Base-by-base conservation (phyloP, 2,888 invertebrate genomes). In the Himalopsyche tibetana region DNA sequence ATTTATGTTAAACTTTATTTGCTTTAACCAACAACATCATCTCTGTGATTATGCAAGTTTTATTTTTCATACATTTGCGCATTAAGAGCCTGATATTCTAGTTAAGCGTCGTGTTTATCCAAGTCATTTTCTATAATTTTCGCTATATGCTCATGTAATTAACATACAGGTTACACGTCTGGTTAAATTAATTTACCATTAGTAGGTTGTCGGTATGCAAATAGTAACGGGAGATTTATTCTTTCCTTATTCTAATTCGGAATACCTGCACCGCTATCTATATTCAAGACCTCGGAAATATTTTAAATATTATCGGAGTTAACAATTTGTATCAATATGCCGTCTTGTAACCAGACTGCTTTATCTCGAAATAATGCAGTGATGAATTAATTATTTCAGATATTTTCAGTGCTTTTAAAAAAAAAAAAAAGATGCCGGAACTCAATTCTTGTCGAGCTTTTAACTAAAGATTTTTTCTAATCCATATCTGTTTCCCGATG, bases 41-140 rank as follows among this genome's bases (percentile, higher is more conserved):
- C 74, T 11, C 0, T 6, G 4, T 38, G 36, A 74, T 74, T 74
- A 74, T 38, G 12, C 38, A 74, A 74, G 4, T 5, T 36, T 74
- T 74, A 38, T 74, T 74, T 74, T 74, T 36, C 74, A 74, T 74
- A 36, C 15, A 28, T 74, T 15, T 38, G 36, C 15, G 15, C 11
- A 28, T 28, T 74, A 74, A 28, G 36, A 74, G 74, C 74, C 74
- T 36, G 74, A 74, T 74, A 38, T 74, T 74, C 74, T 74, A 36
- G 74, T 74, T 74, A 74, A 2, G 74, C 74, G 12, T 11, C 74
- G 74, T 74, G 36, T 74, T 74, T 74, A 74, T 36, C 74, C 38
- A 74, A 74, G 74, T 74, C 38, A 74, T 74, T 74, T 74, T 74
- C 74, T 74, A 74, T 74, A 74, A 74, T 74, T 74, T 74, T 74